These are phyloP conservation scores for Gallinago nigripennis DNA, from an alignment of 2,797 vertebrate species.

Conservation along the genomic window DNA sequence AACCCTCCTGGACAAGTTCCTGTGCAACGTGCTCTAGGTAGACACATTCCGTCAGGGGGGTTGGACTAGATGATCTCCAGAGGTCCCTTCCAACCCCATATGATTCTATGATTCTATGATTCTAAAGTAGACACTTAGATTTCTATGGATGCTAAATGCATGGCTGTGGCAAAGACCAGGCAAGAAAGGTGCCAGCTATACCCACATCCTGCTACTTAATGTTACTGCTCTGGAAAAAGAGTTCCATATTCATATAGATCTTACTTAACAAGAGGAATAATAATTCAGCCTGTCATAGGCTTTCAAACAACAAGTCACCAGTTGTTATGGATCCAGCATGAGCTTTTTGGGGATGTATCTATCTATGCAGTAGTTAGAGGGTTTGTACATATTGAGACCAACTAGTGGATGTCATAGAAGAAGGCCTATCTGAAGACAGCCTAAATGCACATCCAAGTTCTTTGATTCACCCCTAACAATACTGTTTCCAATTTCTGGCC, in stretches of 20 bases:
- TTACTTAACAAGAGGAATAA: not conserved
- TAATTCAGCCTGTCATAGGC: not conserved
- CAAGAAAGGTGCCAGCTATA: not conserved
- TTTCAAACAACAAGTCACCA: not conserved
- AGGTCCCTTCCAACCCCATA: too few species aligned
- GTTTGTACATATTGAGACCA: not conserved
- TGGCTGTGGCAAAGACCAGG: not conserved
- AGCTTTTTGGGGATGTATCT: not conserved
- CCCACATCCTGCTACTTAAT: not conserved
- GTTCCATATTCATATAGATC: not conserved
- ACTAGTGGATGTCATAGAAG: not conserved
- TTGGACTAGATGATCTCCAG: too few species aligned
- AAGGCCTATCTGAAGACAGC: not conserved
- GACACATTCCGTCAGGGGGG: too few species aligned
- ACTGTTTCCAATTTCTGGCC: not conserved
- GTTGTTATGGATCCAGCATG: not conserved
- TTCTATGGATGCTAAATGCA: not conserved
- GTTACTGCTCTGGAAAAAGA: not conserved
- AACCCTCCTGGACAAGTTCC: too few species aligned
- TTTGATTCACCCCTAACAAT: not conserved
- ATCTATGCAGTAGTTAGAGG: not conserved
- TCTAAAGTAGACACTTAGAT: not conserved
- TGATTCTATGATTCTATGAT: too few species aligned
- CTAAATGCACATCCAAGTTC: not conserved
- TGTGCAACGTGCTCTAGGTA: too few species aligned